Evolutionary conservation across 2,888 invertebrate species (phyloP).

Genomic region (Zonitis immaculata): DNA sequence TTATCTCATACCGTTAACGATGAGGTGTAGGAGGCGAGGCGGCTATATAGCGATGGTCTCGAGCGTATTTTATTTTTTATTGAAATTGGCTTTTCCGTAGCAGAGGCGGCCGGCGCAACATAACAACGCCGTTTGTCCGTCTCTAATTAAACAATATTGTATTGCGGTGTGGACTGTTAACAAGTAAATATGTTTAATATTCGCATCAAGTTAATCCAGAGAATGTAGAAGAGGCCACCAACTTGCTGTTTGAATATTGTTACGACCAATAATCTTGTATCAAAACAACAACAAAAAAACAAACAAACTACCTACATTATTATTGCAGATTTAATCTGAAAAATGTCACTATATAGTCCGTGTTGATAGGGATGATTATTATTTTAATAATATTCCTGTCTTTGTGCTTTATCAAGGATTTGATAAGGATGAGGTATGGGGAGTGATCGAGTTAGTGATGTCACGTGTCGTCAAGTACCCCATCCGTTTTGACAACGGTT

Average conservation of each 20-base stretch:
- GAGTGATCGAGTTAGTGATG: slow-evolving; percentile 40
- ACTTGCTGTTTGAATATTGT: slow-evolving; percentile 18
- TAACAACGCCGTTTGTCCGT: slow-evolving; percentile 31
- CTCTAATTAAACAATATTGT: slow-evolving; percentile 35
- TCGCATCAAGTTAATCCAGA: slow-evolving; percentile 31
- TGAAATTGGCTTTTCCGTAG: slow-evolving; percentile 31
- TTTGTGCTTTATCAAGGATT: no score
- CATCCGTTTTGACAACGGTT: slow-evolving; percentile 43
- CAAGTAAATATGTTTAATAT: slow-evolving; percentile 36
- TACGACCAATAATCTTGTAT: slow-evolving; percentile 25
- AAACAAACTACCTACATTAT: no score
- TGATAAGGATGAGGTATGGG: no score
- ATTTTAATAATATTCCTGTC: no score
- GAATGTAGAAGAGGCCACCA: slow-evolving; percentile 18
- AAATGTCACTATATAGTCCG: no score
- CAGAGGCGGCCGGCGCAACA: slow-evolving; percentile 21
- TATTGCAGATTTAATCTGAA: no score
- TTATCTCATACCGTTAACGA: slow-evolving; percentile 12
- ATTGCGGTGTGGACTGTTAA: slow-evolving; percentile 30
- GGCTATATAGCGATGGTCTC: slow-evolving; percentile 21
- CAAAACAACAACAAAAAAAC: no score
- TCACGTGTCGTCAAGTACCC: slow-evolving; percentile 44
- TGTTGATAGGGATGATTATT: no score
- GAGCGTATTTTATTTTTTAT: slow-evolving; percentile 33
- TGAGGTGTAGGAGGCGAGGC: no score